A percentile compares a stretch with the other conserved stretches of the same genome.
Evolutionary conservation across 2,113 vertebrate species (phyloP).

Genomic region (Microcebus tavaratra): DNA sequence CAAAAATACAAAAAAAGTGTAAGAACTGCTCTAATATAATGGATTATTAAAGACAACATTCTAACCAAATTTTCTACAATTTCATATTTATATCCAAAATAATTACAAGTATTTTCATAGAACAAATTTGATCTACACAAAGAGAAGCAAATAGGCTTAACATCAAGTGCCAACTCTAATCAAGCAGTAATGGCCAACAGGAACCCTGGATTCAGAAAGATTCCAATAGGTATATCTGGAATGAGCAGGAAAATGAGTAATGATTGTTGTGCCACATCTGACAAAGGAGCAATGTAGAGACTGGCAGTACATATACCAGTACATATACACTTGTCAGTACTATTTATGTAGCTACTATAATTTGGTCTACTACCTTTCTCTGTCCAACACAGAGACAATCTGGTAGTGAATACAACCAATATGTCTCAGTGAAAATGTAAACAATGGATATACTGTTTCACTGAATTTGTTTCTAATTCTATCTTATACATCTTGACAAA

Average conservation of each 20-base stretch:
- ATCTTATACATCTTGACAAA: neutral
- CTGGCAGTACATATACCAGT: no score
- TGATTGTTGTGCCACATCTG: neutral
- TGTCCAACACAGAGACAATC: neutral
- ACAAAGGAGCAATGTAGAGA: neutral
- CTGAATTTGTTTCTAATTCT: neutral
- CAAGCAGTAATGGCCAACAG: neutral
- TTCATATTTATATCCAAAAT: neutral
- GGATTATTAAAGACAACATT: neutral
- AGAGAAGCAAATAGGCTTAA: neutral
- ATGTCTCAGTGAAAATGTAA: neutral
- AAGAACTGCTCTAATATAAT: neutral
- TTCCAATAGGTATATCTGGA: neutral
- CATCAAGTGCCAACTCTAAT: neutral
- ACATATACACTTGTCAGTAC: neutral
- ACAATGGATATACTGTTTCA: neutral
- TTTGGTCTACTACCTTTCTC: neutral
- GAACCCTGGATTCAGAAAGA: neutral
- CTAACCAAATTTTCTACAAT: neutral
- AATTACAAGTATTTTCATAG: neutral
- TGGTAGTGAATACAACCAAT: neutral
- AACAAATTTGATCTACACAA: neutral
- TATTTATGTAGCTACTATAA: neutral
- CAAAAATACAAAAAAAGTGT: neutral
- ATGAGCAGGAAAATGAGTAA: neutral